These are phyloP conservation scores for Caenorhabditis uteleia DNA, from an alignment of 2,888 invertebrate species.

Conservation along the genomic window DNA sequence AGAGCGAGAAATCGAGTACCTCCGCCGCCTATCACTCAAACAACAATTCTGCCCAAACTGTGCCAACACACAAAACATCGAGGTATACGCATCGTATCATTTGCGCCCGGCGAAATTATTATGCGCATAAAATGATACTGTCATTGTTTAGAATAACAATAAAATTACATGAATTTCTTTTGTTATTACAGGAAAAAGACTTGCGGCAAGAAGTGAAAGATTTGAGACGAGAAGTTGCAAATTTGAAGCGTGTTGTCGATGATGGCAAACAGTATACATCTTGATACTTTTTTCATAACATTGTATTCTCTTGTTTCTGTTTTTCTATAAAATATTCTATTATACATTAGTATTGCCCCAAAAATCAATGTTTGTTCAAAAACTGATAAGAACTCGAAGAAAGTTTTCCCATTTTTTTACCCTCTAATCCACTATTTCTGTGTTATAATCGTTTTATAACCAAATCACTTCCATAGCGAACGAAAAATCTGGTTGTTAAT, in stretches of 20 bases:
- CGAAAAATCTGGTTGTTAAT: constrained; percentile 16
- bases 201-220: constrained; percentile 50
- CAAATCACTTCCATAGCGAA: constrained; percentile 3
- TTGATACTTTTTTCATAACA: not conserved
- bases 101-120: not conserved
- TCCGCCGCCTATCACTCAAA: constrained; percentile 14
- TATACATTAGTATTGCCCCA: no score
- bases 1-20: constrained; percentile 36
- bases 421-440: not conserved
- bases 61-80: constrained; percentile 4
- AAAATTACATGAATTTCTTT: not conserved
- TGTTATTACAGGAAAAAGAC: constrained; percentile 18
- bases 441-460: constrained; percentile 8
- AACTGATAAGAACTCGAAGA: not conserved
- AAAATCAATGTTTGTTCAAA: not conserved
- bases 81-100: constrained; percentile 2
- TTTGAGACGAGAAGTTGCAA: constrained; percentile 51
- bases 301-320: not conserved
- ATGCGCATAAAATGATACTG: no score
- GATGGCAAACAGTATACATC: constrained; percentile 33
- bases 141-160: not conserved
- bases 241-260: constrained; percentile 51
- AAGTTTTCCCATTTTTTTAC: constrained; percentile 1
- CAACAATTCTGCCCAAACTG: constrained; percentile 24
- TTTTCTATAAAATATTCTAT: not conserved